Percentiles rank a stretch among this genome's conserved stretches.
phyloP scores from a whole-genome alignment of 2,888 invertebrate species.

The Acrobasis consociella region DNA sequence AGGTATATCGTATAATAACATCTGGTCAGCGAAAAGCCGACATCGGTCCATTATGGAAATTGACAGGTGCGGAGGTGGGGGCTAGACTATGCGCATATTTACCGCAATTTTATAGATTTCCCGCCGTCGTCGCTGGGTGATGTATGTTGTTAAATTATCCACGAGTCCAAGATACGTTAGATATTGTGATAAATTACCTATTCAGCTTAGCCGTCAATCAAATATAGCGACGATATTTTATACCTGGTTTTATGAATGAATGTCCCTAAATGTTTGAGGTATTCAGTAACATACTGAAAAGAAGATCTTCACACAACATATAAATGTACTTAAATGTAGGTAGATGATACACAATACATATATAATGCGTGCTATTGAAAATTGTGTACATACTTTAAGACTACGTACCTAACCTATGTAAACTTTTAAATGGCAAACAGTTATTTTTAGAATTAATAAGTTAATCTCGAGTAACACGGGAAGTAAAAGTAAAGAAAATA shows the following conservation, averaged over 20 bases:
- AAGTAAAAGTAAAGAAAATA: no score
- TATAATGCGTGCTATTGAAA: no score
- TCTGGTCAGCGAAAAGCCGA: slow-evolving; percentile 60
- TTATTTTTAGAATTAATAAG: no score
- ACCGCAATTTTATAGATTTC: slow-evolving; percentile 35
- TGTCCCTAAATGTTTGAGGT: neutral
- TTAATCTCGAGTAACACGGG: no score
- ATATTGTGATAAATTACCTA: slow-evolving; percentile 27
- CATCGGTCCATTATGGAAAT: slow-evolving; percentile 68
- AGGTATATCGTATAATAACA: slow-evolving; percentile 50
- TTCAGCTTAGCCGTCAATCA: slow-evolving; percentile 13
- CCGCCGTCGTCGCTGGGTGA: slow-evolving; percentile 21
- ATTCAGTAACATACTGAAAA: neutral
- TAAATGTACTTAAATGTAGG: no score
- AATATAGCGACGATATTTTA: slow-evolving; percentile 3
- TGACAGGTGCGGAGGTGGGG: slow-evolving; percentile 50
- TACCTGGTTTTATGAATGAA: neutral
- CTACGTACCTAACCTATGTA: no score
- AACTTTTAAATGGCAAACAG: no score
- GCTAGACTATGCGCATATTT: slow-evolving; percentile 39
- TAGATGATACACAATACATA: no score
- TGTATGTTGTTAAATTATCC: slow-evolving; percentile 21
- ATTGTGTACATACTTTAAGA: no score
- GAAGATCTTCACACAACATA: neutral
- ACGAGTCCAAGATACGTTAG: slow-evolving; percentile 10